These are phyloP conservation scores for Stichopus chloronotus DNA, from an alignment of 35 echinoderm and acorn worm genomes.

Conservation along the genomic window DNA sequence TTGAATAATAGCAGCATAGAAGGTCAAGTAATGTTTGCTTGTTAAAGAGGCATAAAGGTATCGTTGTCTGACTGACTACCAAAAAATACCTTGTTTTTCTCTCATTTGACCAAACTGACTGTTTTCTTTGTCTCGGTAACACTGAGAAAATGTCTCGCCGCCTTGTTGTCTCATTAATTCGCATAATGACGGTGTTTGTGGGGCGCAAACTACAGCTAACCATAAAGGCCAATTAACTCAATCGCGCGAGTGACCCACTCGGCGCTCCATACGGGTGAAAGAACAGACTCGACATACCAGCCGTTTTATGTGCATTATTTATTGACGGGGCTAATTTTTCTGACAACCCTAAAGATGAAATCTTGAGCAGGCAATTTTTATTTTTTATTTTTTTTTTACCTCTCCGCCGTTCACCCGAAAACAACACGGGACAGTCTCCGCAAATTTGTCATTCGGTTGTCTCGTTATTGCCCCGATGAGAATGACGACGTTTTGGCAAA, in stretches of 20 bases:
- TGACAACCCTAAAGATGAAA: constrained; percentile 51
- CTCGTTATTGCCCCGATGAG: constrained; percentile 50
- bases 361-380: constrained; percentile 23
- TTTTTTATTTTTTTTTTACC: constrained; percentile 1
- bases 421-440: constrained; percentile 24
- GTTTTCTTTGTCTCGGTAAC: constrained; percentile 40
- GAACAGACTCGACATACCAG: constrained; percentile 53
- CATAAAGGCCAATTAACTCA: constrained; percentile 64
- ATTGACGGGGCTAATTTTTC: constrained; percentile 51
- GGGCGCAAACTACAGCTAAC: constrained; percentile 3
- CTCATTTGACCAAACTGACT: background rate
- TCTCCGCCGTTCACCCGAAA: background rate
- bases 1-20: background rate
- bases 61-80: background rate
- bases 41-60: constrained; percentile 38
- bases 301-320: constrained; percentile 60
- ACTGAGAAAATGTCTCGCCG: background rate
- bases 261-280: constrained; percentile 22
- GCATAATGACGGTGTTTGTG: constrained; percentile 52
- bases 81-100: too few species aligned
- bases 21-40: constrained; percentile 8
- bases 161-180: constrained; percentile 50
- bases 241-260: constrained; percentile 40
- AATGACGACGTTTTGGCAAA: background rate
- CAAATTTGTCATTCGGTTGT: constrained; percentile 44